Base-by-base conservation (phyloP, 2,113 vertebrate genomes). In the Leptocoma aspasia region DNA sequence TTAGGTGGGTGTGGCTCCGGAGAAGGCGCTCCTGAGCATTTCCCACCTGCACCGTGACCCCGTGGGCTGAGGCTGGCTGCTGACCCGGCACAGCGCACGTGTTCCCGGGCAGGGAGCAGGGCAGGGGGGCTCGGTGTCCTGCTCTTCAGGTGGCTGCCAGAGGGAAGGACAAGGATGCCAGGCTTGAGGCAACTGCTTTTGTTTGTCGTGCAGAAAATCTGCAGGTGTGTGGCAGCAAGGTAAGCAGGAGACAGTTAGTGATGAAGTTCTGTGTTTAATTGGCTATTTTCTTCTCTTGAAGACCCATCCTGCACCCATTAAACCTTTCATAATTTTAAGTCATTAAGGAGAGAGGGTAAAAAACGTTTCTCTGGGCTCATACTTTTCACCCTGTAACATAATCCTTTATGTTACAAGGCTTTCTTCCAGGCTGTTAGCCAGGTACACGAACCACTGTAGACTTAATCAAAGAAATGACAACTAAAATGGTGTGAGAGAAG, bases 91-190 rank as follows among this genome's bases (percentile, higher is more conserved):
- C 15, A 37, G 13, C 31, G 5, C 13, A 8, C 0, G 0, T 0
- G 0, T 22, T 35, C 41, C 27, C 49, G 42, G 6, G 2, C 26
- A 5, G 0, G 11, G 9, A 27, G 5, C 8, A 10, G 42, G 64
- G 41, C 16, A 52, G 7, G 64, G 19, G 28, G 31, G 23, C n/a
- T 65, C 4, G 0, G 11, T 41, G 26, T 64, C 61, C 9, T 6
- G 5, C n/a, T 37, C 15, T n/a, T 66, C 15, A 2, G 35, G 7
- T 2, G 56, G 14, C 47, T 9, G 3, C 24, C 30, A 59, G 69
- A 42, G 85, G 23, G 33, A 33, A 28, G 50, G 27, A 50, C 28
- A 33, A 53, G 13, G 27, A 11, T 52, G 23, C 28, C 37, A 31
- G 60, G 7, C 20, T 65, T 35, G 33, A 54, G 69, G 28, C 23